phyloP scores from a whole-genome alignment of 2,888 invertebrate species.

The Helicoverpa assulta region DNA sequence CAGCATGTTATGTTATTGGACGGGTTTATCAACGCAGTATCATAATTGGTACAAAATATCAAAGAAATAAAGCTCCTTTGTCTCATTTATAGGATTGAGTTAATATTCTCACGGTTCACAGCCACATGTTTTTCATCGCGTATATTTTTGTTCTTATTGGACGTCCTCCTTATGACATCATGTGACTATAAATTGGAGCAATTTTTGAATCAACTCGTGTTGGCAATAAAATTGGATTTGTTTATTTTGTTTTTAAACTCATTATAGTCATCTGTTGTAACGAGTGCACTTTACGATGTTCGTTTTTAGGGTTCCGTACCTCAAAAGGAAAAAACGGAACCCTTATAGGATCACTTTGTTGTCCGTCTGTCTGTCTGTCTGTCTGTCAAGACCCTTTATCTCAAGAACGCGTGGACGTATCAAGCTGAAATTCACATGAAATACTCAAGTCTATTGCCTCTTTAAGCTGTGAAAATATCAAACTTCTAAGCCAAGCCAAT shows the following conservation, averaged over 20 bases:
- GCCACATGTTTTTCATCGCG: constrained; percentile 87
- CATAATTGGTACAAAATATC: constrained; percentile 54
- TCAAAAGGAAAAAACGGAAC: too few relatives aligned
- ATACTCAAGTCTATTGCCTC: too few relatives aligned
- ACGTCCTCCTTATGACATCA: constrained; percentile 77
- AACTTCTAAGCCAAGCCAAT: too few relatives aligned
- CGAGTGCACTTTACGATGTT: constrained; percentile 49
- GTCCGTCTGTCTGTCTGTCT: too few relatives aligned
- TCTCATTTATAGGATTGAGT: constrained; percentile 77
- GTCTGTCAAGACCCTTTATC: too few relatives aligned
- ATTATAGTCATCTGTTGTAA: constrained; percentile 64
- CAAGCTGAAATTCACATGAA: too few relatives aligned
- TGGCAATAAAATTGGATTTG: constrained; percentile 83
- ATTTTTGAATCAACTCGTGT: constrained; percentile 83
- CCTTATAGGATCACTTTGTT: too few relatives aligned
- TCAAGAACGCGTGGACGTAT: too few relatives aligned
- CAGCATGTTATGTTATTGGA: constrained; percentile 24
- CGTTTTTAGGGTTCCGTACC: too few relatives aligned
- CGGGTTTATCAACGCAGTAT: constrained; percentile 30
- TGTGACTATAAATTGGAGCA: constrained; percentile 83
- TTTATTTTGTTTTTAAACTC: constrained; percentile 78
- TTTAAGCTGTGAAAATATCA: too few relatives aligned
- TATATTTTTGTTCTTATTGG: constrained; percentile 82
- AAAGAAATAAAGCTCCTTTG: constrained; percentile 72
- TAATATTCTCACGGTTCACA: constrained; percentile 85